Conservation (phyloP, 2,113 vertebrate species). For the Ophiodon elongatus region DNA sequence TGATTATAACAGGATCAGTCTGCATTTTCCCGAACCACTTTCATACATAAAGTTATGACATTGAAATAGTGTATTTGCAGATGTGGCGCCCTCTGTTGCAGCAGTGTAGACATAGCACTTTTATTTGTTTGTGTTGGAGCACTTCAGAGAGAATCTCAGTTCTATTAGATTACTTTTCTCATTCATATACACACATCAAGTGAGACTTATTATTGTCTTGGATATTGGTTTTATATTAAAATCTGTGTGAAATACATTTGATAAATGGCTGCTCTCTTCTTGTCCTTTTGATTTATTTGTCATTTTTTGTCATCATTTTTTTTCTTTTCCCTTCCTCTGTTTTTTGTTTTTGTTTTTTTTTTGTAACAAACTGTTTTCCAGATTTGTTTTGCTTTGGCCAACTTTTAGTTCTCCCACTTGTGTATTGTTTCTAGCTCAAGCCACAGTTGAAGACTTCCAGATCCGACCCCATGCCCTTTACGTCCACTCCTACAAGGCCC, state of each 20-base stretch:
- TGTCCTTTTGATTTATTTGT: slow-evolving; percentile 28
- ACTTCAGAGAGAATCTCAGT: background rate
- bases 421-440: slow-evolving; percentile 89
- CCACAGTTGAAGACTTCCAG: slow-evolving; percentile 98
- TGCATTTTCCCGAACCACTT: slow-evolving; percentile 13
- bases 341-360: background rate
- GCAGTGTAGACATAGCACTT: slow-evolving; percentile 28
- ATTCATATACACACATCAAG: background rate
- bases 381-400: slow-evolving; percentile 21
- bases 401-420: slow-evolving; percentile 53
- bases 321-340: background rate
- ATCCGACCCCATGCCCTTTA: slow-evolving; percentile 98
- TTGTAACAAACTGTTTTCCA: slow-evolving; percentile 3
- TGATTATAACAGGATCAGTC: slow-evolving; percentile 13
- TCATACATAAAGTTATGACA: slow-evolving; percentile 7
- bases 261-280: slow-evolving; percentile 37
- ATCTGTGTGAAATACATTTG: background rate
- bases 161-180: background rate
- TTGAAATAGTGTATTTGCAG: slow-evolving; percentile 15
- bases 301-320: slow-evolving; percentile 8
- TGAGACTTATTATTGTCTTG: background rate
- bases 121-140: background rate
- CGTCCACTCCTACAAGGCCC: slow-evolving; percentile 99
- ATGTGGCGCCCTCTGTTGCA: slow-evolving; percentile 76
- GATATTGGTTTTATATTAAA: slow-evolving; percentile 8